Percentiles rank a stretch among this genome's conserved stretches.
phyloP scores from a whole-genome alignment of 2,797 vertebrate species.

The Malurus leucopterus region DNA sequence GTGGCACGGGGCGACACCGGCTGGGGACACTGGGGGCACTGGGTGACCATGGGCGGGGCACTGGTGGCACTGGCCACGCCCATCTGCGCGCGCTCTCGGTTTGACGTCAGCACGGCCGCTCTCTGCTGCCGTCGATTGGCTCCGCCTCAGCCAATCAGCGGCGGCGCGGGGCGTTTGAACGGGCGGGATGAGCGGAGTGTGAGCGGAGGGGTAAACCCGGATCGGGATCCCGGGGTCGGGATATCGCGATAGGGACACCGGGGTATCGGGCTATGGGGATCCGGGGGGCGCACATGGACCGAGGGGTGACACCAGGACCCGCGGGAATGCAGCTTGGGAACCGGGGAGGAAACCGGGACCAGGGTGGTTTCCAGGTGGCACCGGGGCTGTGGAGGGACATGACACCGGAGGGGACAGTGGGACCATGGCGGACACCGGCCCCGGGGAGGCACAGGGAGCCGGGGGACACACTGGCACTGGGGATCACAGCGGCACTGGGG shows the following conservation, averaged over 20 bases:
- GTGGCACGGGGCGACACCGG: neutral
- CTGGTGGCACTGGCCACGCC: neutral
- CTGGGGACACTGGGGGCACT: neutral
- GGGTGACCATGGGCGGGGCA: neutral
- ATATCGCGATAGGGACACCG: neutral
- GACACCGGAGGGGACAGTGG: neutral
- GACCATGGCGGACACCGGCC: neutral
- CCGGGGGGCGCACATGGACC: too few relatives aligned
- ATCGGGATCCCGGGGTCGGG: neutral
- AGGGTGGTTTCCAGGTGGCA: too few relatives aligned
- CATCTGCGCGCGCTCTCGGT: too few relatives aligned
- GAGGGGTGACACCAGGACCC: too few relatives aligned
- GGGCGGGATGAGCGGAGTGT: neutral
- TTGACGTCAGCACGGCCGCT: rapidly evolving
- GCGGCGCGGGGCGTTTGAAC: neutral
- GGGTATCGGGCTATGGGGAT: neutral
- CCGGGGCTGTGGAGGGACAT: too few relatives aligned
- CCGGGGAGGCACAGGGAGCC: neutral
- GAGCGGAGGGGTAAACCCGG: neutral
- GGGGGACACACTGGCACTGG: neutral
- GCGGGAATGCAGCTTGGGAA: too few relatives aligned
- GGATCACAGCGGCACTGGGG: too few relatives aligned
- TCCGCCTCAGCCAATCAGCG: neutral
- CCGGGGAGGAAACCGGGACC: neutral
- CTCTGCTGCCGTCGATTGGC: neutral